A percentile compares a stretch with the other conserved stretches of the same genome.
phyloP scores from a whole-genome alignment of 2,888 invertebrate genomes.

The Belgica antarctica region DNA sequence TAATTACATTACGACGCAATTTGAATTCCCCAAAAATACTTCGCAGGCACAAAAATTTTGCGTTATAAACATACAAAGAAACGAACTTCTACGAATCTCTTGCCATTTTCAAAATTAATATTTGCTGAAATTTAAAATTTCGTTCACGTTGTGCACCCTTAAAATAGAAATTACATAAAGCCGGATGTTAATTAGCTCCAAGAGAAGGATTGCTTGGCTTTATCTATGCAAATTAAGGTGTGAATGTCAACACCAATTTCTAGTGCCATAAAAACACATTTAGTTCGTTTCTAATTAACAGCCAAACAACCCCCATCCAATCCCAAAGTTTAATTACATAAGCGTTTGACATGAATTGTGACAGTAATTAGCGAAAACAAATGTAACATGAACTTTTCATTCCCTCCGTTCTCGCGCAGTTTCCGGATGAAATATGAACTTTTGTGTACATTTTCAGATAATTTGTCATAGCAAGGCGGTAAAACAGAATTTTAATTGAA shows the following conservation, averaged over 20 bases:
- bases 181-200: slow-evolving; percentile 28
- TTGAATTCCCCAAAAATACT: too few species aligned
- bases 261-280: neutral
- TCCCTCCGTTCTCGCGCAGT: neutral
- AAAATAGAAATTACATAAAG: too few species aligned
- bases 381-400: neutral
- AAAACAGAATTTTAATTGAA: slow-evolving; percentile 15
- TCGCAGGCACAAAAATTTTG: too few species aligned
- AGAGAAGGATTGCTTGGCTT: slow-evolving; percentile 8
- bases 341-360: slow-evolving; percentile 21
- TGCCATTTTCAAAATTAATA: too few species aligned
- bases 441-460: slow-evolving; percentile 8
- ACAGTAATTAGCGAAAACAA: slow-evolving; percentile 31
- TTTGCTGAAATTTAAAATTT: too few species aligned
- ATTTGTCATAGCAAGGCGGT: slow-evolving; percentile 24
- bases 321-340: slow-evolving; percentile 10
- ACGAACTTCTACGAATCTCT: too few species aligned
- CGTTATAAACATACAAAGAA: too few species aligned
- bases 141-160: too few species aligned
- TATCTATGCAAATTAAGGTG: slow-evolving; percentile 34
- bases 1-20: too few species aligned
- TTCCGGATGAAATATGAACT: slow-evolving; percentile 24
- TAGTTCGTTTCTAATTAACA: slow-evolving; percentile 26
- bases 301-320: neutral
- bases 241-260: slow-evolving; percentile 18